Evolutionary conservation across 2,888 invertebrate species (phyloP), one percentile per base, ranked within the genome.

Genomic region (Crossocerus cetratus): DNA sequence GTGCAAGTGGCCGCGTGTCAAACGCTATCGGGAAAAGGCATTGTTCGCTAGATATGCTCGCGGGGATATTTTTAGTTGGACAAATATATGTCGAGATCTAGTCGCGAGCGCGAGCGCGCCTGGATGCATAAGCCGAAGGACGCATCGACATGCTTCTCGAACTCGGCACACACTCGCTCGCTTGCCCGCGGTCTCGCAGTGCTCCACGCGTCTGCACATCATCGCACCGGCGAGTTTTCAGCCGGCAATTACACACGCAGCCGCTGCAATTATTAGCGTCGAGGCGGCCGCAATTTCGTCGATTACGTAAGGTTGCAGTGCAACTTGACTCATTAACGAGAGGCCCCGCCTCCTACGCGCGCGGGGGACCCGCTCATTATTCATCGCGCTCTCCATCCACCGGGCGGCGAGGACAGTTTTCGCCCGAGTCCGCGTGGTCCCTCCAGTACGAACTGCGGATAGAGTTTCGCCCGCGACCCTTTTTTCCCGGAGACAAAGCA

Each of bases 211-310:
- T 32, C 1, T 1, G 32, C 32, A 11, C 32, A 32, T 32, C 32
- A 32, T 32, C 32, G 32, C 16, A 43, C 53, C 67, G 62, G 14
- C 56, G 44, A 54, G 49, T 67, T 66, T 72, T 63, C 57, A 57
- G 22, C 32, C 44, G 16, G 44, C 70, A 60, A 72, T 80, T 77
- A 71, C 56, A 32, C 32, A 32, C 32, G 32, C 32, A 49, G 16
- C 42, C 56, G 14, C 44, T 62, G 70, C 73, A 72, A 75, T 77
- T 77, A 75, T 80, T 57, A 57, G 20, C 56, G 64, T 60, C 65
- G 65, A 67, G 21, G 58, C 60, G 71, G 70, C 69, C 63, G 73
- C 71, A 74, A 69, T 75, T 80, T 70, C 64, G 61, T 60, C 75
- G 61, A 68, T 80, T 77, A 69, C 60, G 58, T 65, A 78, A 71